Evolutionary conservation across 1,140 invertebrate genomes (phyloP).

Genomic region (Drosophila ironensis): DNA sequence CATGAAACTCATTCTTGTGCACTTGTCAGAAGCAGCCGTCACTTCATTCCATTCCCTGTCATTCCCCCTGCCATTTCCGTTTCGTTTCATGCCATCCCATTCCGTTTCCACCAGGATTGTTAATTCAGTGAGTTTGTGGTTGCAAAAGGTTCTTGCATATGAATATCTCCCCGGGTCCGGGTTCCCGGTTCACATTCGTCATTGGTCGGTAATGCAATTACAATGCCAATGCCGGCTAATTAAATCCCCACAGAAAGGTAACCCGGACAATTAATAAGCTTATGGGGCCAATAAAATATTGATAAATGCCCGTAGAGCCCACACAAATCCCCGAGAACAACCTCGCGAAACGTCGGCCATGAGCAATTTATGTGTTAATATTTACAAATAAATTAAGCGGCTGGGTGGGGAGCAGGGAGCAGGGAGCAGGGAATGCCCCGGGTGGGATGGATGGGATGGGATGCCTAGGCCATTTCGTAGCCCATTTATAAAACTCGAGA

Average conservation of each 20-base stretch:
- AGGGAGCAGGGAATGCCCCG: no score
- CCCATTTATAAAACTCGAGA: conserved; percentile 50
- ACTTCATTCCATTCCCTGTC: neutral
- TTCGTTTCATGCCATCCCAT: conserved; percentile 8
- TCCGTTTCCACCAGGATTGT: conserved; percentile 1
- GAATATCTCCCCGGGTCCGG: conserved; percentile 4
- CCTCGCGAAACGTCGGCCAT: conserved; percentile 25
- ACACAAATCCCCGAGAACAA: conserved; percentile 32
- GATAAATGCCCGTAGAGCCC: conserved; percentile 40
- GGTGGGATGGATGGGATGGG: neutral
- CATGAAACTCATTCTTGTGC: conserved; percentile 55
- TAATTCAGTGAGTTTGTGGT: conserved; percentile 28
- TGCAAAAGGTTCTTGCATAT: conserved; percentile 3
- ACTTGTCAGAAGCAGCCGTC: conserved; percentile 45
- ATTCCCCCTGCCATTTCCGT: neutral
- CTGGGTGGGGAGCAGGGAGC: neutral
- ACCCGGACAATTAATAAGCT: conserved; percentile 48
- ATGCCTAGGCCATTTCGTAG: conserved; percentile 58
- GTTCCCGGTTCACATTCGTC: neutral
- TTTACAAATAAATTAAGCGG: conserved; percentile 63
- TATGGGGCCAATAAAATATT: conserved; percentile 54
- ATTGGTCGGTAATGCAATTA: conserved; percentile 31
- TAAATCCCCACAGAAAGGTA: conserved; percentile 43
- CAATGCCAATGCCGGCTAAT: conserved; percentile 35
- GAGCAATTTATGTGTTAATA: conserved; percentile 61